Evolutionary conservation across 2,113 vertebrate genomes (phyloP).

Genomic region (Natator depressus): DNA sequence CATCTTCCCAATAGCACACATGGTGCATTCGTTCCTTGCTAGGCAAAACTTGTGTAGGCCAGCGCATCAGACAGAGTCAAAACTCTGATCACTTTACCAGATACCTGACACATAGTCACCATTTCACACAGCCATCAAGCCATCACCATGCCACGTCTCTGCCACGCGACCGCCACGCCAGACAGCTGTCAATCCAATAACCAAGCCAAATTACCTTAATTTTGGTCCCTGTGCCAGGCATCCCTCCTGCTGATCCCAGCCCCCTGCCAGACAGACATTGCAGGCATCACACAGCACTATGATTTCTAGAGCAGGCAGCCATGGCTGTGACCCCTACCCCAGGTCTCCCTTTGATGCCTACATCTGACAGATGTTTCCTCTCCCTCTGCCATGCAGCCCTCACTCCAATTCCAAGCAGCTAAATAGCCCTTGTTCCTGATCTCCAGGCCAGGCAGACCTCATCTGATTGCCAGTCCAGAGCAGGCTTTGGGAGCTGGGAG

Average conservation of each 20-base stretch:
- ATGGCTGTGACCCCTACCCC: background rate
- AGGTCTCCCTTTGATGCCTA: background rate
- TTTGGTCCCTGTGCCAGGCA: background rate
- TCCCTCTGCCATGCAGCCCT: no score
- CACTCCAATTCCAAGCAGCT: fast-evolving
- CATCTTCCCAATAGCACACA: no score
- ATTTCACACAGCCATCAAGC: background rate
- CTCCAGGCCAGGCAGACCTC: background rate
- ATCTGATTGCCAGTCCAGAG: background rate
- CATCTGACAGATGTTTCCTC: fast-evolving
- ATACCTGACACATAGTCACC: background rate
- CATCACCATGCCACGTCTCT: background rate
- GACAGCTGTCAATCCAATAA: background rate
- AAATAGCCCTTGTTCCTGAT: fast-evolving
- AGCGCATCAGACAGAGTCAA: background rate
- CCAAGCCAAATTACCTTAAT: background rate
- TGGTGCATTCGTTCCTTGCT: background rate
- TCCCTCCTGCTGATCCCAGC: background rate
- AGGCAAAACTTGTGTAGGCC: background rate
- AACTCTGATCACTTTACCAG: background rate
- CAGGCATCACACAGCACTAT: background rate
- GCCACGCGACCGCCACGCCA: background rate
- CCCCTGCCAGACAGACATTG: background rate
- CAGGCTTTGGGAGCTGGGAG: fast-evolving
- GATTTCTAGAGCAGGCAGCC: background rate